Conservation (phyloP, 2,797 vertebrate species). For the Sebastes miniatus region DNA sequence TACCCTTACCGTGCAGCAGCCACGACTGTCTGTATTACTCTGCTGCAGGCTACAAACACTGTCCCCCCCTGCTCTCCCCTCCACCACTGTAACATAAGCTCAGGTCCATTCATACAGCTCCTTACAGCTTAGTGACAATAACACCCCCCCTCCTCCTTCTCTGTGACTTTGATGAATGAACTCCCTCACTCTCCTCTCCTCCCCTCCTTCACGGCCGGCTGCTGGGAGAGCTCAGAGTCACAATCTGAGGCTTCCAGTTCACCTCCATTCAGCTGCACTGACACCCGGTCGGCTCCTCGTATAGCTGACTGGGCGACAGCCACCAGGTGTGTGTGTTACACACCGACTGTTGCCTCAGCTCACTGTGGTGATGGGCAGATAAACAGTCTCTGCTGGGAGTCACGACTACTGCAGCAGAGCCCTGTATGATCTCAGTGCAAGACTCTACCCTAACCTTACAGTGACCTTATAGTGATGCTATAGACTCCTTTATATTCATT, state of each 20-base stretch:
- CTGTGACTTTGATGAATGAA: slow-evolving; percentile 82
- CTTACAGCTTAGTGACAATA: slow-evolving; percentile 67
- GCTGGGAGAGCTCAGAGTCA: slow-evolving; percentile 39
- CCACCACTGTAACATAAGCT: slow-evolving; percentile 73
- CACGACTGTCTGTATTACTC: slow-evolving; percentile 47
- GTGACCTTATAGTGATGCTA: not conserved
- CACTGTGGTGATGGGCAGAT: not conserved
- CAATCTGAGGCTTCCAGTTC: slow-evolving; percentile 74
- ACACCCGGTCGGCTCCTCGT: slow-evolving; percentile 65
- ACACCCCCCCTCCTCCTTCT: not conserved
- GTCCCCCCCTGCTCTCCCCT: slow-evolving; percentile 8
- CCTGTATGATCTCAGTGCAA: not conserved
- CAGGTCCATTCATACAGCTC: slow-evolving; percentile 66
- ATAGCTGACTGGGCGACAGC: slow-evolving; percentile 32
- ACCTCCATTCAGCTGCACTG: slow-evolving; percentile 55
- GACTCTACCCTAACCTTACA: not conserved
- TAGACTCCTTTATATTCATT: not conserved
- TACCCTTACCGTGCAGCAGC: slow-evolving; percentile 33
- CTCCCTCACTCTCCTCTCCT: not conserved
- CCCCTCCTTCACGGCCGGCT: not conserved
- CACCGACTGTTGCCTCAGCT: slow-evolving; percentile 12
- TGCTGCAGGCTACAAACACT: slow-evolving; percentile 51
- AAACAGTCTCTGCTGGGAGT: not conserved
- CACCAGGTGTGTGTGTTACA: slow-evolving; percentile 2
- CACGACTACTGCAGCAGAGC: not conserved